Evolutionary conservation across 2,888 invertebrate species (phyloP), one percentile per base, ranked within the genome.

Genomic region (Andrena marginata): DNA sequence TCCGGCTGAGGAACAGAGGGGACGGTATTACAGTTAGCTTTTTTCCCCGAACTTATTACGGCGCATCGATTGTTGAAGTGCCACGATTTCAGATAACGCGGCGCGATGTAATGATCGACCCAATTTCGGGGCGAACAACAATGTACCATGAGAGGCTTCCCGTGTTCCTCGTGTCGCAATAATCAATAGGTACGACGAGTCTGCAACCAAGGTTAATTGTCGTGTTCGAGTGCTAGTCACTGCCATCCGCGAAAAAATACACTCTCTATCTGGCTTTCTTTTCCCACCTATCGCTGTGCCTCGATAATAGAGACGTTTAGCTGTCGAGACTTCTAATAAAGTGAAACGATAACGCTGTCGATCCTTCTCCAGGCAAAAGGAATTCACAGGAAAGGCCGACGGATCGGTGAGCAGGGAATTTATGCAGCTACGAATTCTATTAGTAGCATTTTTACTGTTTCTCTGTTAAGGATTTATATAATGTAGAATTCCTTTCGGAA

Each of bases 201-300:
- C 67, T 70, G 67, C 67, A 81, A 81, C 63, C 83, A 81, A 83
- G 81, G 83, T 83, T 81, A 81, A 83, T 83, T 77, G 73, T 69
- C 35, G 42, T 10, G 56, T 42, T 48, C 48, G 26, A 26, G 59
- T 74, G 67, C 74, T 70, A 77, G 29, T 73, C 62, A 26, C 56
- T n/a, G 80, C 70, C 67, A 80, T 64, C 56, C 60, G 33, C 31
- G 20, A 72, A 71, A 42, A 31, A 68, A 72, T 42, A 49, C 56
- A 56, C 56, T 1, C 20, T 13, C 13, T 23, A 54, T 35, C 2
- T 23, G 20, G 31, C 7, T 6, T 33, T 31, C 2, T 20, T 60
- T 31, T 20, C 49, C 23, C 16, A 3, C 2, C 31, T 68, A 35
- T 54, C 33, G 54, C 20, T 31, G 8, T 7, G 13, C 23, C 48